Evolutionary conservation across 2,888 invertebrate genomes (phyloP).

Genomic region (Cantharis lateralis): DNA sequence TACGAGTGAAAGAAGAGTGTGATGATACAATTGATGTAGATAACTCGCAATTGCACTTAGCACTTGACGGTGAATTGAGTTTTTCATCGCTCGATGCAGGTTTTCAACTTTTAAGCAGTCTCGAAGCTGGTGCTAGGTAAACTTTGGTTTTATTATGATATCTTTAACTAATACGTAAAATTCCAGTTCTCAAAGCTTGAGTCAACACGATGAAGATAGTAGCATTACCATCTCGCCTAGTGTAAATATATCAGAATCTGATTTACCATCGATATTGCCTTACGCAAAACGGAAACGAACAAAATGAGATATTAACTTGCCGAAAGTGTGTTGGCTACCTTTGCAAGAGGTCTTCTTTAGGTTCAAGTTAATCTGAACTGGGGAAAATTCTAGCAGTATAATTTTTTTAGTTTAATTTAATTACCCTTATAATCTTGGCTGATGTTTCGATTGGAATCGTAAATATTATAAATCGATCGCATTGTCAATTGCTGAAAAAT

Average conservation of each 20-base stretch:
- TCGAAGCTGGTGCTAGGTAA: constrained; percentile 49
- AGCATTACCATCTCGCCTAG: constrained; percentile 36
- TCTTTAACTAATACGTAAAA: not conserved
- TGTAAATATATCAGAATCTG: constrained; percentile 36
- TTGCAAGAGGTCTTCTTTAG: not conserved
- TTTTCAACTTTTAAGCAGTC: constrained; percentile 48
- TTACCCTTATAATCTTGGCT: no score
- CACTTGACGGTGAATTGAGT: constrained; percentile 45
- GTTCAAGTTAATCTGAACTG: not conserved
- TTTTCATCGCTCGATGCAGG: constrained; percentile 47
- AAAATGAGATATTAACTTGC: constrained; percentile 27
- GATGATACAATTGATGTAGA: constrained; percentile 42
- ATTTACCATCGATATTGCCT: constrained; percentile 34
- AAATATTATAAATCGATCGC: no score
- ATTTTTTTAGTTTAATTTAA: not conserved
- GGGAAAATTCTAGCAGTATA: not conserved
- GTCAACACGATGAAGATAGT: constrained; percentile 40
- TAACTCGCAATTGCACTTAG: constrained; percentile 47
- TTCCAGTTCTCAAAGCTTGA: constrained; percentile 38
- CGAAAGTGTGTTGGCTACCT: not conserved
- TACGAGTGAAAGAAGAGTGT: constrained; percentile 45
- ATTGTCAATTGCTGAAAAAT: no score
- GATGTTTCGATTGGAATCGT: no score
- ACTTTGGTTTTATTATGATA: not conserved
- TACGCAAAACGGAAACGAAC: constrained; percentile 41